A percentile compares a stretch with the other conserved stretches of the same genome.
phyloP scores from a whole-genome alignment of 2,797 vertebrate genomes.

The Eospalax fontanierii region DNA sequence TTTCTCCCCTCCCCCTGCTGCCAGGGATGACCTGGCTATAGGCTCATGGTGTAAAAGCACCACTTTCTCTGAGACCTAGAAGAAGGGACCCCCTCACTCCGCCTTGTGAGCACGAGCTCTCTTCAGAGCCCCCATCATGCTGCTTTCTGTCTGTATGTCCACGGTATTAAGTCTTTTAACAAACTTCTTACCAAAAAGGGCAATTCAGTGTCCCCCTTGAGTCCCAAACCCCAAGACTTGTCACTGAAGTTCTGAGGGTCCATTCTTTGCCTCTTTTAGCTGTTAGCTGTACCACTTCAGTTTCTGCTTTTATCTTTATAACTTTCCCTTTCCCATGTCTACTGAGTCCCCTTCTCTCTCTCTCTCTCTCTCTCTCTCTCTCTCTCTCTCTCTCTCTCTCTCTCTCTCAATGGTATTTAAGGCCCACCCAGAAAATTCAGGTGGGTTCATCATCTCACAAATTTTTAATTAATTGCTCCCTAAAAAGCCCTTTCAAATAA shows the following conservation, averaged over 20 bases:
- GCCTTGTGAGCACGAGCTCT: neutral
- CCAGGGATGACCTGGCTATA: neutral
- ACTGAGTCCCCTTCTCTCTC: no score
- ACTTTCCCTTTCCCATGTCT: no score
- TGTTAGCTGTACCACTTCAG: neutral
- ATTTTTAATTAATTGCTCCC: constrained; percentile 37
- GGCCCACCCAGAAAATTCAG: neutral
- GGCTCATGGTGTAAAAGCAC: neutral
- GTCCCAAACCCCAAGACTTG: neutral
- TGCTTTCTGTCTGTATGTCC: neutral
- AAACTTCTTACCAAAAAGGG: neutral
- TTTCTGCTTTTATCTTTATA: constrained; percentile 2
- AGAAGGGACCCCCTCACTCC: neutral
- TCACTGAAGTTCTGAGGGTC: neutral
- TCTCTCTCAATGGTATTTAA: neutral
- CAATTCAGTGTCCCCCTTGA: neutral
- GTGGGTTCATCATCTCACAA: neutral
- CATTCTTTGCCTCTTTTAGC: neutral
- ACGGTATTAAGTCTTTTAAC: neutral
- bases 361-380: no score
- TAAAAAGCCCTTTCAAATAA: constrained; percentile 21
- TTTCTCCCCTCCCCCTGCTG: neutral
- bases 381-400: no score
- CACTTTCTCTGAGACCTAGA: neutral
- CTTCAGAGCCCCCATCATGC: neutral